Evolutionary conservation across 2,888 invertebrate species (phyloP).

Genomic region (Epistrophe eligans): DNA sequence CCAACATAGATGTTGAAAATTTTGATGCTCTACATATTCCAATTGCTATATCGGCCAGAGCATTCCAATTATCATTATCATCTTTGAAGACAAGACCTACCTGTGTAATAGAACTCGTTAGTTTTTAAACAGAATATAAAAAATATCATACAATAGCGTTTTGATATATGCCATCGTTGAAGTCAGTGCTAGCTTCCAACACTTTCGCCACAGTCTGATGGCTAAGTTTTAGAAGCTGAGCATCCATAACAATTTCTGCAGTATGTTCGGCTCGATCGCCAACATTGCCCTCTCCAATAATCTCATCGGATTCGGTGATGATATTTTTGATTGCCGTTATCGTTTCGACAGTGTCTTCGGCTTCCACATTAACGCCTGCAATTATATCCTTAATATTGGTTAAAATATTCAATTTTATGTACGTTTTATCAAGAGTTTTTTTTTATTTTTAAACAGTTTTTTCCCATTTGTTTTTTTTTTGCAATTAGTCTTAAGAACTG

Average conservation of each 20-base stretch:
- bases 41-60: slow-evolving; percentile 77
- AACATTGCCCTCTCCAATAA: slow-evolving; percentile 78
- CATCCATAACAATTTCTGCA: slow-evolving; percentile 82
- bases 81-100: slow-evolving; percentile 76
- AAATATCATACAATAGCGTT: slow-evolving; percentile 79
- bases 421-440: too few species aligned
- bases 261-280: slow-evolving; percentile 81
- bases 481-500: too few species aligned
- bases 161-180: slow-evolving; percentile 80
- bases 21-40: slow-evolving; percentile 76
- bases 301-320: slow-evolving; percentile 79
- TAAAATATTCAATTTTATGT: too few species aligned
- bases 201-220: slow-evolving; percentile 81
- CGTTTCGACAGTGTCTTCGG: slow-evolving; percentile 43
- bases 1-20: slow-evolving; percentile 80
- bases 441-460: too few species aligned
- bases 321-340: slow-evolving; percentile 78
- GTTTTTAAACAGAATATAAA: background rate
- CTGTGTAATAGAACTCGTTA: slow-evolving; percentile 52
- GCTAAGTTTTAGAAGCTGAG: slow-evolving; percentile 82
- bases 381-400: background rate
- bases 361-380: slow-evolving; percentile 55
- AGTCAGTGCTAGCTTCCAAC: slow-evolving; percentile 79
- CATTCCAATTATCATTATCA: slow-evolving; percentile 79
- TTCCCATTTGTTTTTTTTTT: too few species aligned